These are phyloP conservation scores for Uloborus diversus DNA, from an alignment of 1,140 invertebrate species.

Conservation along the genomic window DNA sequence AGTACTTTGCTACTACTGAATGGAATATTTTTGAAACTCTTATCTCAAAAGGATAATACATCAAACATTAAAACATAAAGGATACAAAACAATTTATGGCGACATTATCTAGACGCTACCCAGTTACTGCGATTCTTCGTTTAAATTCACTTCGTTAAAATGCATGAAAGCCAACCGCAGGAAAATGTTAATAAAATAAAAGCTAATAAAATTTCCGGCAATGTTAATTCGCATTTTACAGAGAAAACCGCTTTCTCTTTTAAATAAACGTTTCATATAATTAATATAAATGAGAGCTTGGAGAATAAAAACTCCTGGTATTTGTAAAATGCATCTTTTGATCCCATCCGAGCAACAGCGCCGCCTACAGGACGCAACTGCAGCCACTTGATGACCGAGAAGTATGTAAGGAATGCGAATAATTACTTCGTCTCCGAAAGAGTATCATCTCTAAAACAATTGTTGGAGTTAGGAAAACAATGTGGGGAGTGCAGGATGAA, in stretches of 20 bases:
- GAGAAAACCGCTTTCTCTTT: not conserved
- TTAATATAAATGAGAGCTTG: not conserved
- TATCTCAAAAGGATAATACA: too few species aligned
- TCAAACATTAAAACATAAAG: too few species aligned
- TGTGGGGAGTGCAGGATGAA: not conserved
- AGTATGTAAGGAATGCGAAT: conserved; percentile 36
- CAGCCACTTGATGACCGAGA: conserved; percentile 6
- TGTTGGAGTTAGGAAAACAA: conserved; percentile 33
- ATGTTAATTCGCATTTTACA: not conserved
- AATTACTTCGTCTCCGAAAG: conserved; percentile 28
- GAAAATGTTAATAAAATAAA: too few species aligned
- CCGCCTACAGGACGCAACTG: not conserved
- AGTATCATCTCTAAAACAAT: conserved; percentile 17
- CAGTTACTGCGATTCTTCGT: too few species aligned
- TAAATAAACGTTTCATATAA: not conserved
- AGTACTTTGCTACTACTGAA: too few species aligned
- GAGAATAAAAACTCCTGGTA: not conserved
- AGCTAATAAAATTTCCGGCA: not conserved
- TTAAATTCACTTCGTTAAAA: too few species aligned
- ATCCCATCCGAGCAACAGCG: not conserved
- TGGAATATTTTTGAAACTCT: too few species aligned
- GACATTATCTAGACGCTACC: too few species aligned
- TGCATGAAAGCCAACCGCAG: too few species aligned
- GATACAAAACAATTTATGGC: too few species aligned
- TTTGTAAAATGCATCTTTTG: not conserved